Base-by-base conservation (phyloP, 2,888 invertebrate species). In the Stenchaetothrips biformis region DNA sequence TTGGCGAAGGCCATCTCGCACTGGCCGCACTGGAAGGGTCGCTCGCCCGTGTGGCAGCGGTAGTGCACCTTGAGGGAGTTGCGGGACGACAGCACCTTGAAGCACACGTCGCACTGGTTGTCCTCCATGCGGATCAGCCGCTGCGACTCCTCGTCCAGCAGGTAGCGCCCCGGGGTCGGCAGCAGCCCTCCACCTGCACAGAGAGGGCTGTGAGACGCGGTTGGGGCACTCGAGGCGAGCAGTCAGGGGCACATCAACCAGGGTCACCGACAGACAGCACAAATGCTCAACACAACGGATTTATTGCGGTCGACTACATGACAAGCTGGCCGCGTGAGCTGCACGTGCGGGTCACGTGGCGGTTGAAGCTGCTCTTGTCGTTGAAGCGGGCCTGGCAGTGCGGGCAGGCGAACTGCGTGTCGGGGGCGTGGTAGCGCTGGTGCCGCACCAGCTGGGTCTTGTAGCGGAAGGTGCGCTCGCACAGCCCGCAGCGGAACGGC, bases 1-100 rank as follows among this genome's bases (percentile, higher is more conserved):
- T 82, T 83, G 62, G 81, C 74, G 80, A 82, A 83, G 0, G 81
- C 81, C 79, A 82, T 81, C 1, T 81, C 81, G 79, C 83, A 83
- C 16, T 80, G 62, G 11, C 49, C 48, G 79, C 82, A 82, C n/a
- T 59, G 47, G 80, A 80, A 81, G 8, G 81, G 81, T 37, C 81
- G 80, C 13, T 81, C 80, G 48, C 80, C 49, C 11, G 77, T 78
- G 78, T 82, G 80, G 67, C 79, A 37, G 53, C 78, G 16, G 78
- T 27, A 11, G 62, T 59, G 18, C 48, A 59, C 7, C n/a, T 79
- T 79, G 37, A 47, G 62, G 21, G 49, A 79, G 49, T 21, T 62
- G n/a, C n/a, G n/a, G 9, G 53, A 25, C 9, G 67, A 25, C 21
- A 74, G 67, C 67, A 74, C 67, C 21, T 25, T 21, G 21, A 74